Conservation (phyloP, 1,140 invertebrate genomes). For the Araneus ventricosus region DNA sequence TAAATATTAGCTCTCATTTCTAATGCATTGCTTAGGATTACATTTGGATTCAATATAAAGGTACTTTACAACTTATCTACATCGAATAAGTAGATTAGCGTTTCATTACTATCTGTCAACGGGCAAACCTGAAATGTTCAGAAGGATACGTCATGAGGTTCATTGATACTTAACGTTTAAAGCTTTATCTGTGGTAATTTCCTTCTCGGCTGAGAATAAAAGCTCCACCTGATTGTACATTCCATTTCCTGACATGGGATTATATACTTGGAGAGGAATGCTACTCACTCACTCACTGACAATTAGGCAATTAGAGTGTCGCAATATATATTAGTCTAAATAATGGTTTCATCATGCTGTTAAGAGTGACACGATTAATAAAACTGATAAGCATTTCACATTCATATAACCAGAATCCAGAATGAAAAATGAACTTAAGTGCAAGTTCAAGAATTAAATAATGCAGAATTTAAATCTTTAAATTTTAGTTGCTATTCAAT, state of each 20-base stretch:
- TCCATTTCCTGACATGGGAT: neutral
- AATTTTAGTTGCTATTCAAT: no score
- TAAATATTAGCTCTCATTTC: no score
- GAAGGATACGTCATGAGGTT: neutral
- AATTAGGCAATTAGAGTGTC: neutral
- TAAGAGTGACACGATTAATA: no score
- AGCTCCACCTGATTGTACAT: neutral
- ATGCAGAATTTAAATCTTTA: no score
- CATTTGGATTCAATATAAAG: no score
- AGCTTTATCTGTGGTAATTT: neutral
- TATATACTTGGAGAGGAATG: neutral
- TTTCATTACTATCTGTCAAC: neutral
- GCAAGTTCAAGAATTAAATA: no score
- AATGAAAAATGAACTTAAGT: no score
- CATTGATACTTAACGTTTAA: neutral
- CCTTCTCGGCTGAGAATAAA: neutral
- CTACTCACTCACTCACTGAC: neutral
- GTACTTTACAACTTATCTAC: neutral
- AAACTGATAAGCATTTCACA: no score
- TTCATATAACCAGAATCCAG: no score
- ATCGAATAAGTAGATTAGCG: neutral
- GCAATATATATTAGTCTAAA: neutral
- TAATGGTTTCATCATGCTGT: neutral
- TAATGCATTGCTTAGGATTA: no score
- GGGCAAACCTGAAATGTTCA: neutral